Evolutionary conservation across 2,113 vertebrate genomes (phyloP), one percentile per base, ranked within the genome.

Genomic region (Nesogale talazaci): DNA sequence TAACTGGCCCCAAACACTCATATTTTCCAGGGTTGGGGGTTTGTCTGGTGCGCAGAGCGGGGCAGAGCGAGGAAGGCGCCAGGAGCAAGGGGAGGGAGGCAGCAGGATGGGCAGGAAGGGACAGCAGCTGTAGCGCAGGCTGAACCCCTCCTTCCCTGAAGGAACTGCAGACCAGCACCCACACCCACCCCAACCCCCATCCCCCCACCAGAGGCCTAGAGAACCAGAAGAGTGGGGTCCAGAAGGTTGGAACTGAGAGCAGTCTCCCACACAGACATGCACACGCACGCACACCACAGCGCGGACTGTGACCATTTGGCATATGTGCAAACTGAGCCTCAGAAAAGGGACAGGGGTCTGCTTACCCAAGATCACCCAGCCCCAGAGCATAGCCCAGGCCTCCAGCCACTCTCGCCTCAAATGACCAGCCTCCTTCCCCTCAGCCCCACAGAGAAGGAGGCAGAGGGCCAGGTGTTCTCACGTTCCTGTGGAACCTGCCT

Each of bases 11-110:
- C 79, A 75, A n/a, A 69, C 31, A 1, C n/a, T 70, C 40, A 29
- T 52, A 22, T 76, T 85, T 42, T 22, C 89, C 31, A 0, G 3
- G 38, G 36, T 31, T 52, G 79, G 40, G n/a, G 25, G 23, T 94
- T 89, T 70, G 88, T 40, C 46, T 89, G 42, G 76, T 78, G 42
- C 31, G 16, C 76, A 27, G 42, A 52, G 76, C 42, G 25, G 7
- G 75, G 52, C 3, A 0, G 52, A 56, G 38, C 10, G n/a, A 80
- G 38, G 38, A 83, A 87, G 77, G 42, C 76, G 59, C 27, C 6
- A 2, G 69, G 38, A 36, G 31, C 3, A 0, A 6, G 46, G n/a
- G 0, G 0, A 69, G 22, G 3, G 56, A 8, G 59, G 67, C 1
- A 0, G 56, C 3, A 25, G 40, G 84, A 84, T 22, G 63, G 2